Evolutionary conservation across 2,888 invertebrate species (phyloP).

Genomic region (Morinoia aosen): DNA sequence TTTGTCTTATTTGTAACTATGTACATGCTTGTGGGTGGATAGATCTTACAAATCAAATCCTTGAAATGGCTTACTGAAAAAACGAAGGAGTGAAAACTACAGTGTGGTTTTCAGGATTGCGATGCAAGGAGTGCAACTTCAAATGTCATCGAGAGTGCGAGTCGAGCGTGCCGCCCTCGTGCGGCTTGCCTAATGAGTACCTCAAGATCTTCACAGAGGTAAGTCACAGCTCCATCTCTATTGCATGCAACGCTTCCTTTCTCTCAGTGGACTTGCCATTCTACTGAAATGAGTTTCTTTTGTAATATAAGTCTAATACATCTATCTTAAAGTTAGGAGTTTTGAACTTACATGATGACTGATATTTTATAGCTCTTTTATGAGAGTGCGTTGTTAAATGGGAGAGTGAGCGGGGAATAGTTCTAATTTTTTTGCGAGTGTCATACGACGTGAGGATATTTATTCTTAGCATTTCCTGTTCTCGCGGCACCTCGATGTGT

Average conservation of each 20-base stretch:
- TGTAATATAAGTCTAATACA: neutral
- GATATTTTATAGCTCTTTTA: neutral
- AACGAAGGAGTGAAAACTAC: neutral
- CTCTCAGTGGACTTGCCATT: neutral
- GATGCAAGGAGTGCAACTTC: slow-evolving; percentile 96
- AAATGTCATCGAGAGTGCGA: slow-evolving; percentile 91
- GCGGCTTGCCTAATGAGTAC: slow-evolving; percentile 89
- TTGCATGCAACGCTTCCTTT: slow-evolving; percentile 69
- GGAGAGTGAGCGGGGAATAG: neutral
- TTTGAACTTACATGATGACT: neutral
- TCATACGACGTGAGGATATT: neutral
- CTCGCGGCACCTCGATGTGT: too few relatives aligned
- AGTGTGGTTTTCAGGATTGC: slow-evolving; percentile 74
- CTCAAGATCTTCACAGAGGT: slow-evolving; percentile 81
- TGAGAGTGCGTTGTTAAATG: neutral
- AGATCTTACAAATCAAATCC: too few relatives aligned
- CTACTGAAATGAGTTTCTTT: neutral
- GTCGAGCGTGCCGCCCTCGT: slow-evolving; percentile 91
- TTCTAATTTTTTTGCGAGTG: neutral
- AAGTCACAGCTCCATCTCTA: slow-evolving; percentile 61
- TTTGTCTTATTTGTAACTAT: too few relatives aligned
- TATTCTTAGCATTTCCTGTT: too few relatives aligned
- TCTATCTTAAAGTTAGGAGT: neutral
- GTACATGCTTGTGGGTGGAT: too few relatives aligned
- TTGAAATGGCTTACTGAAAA: neutral